Percentiles rank a stretch among this genome's conserved stretches.
These are phyloP conservation scores for Scaptomyza reducta DNA, from an alignment of 2,888 invertebrate genomes.

Conservation along the genomic window DNA sequence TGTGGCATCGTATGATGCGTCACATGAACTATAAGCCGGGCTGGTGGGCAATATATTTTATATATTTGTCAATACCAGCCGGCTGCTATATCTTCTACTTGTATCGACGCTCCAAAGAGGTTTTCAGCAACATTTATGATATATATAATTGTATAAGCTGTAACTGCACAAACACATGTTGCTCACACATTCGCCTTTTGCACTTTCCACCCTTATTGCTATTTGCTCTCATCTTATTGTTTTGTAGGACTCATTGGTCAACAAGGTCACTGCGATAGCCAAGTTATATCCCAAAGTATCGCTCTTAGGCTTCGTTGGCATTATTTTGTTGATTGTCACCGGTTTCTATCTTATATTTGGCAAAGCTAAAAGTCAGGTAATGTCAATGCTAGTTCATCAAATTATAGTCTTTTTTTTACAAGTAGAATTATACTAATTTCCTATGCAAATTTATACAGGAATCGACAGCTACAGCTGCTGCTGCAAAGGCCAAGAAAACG, in stretches of 20 bases:
- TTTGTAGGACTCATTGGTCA: slow-evolving; percentile 91
- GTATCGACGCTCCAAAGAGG: slow-evolving; percentile 88
- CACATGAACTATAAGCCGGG: slow-evolving; percentile 91
- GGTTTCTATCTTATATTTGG: slow-evolving; percentile 80
- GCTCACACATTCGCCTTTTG: slow-evolving; percentile 26
- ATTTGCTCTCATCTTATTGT: slow-evolving; percentile 48
- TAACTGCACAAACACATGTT: slow-evolving; percentile 12
- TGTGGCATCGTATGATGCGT: slow-evolving; percentile 90
- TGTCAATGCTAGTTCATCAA: slow-evolving; percentile 32
- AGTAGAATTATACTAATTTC: slow-evolving; percentile 12
- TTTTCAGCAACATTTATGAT: slow-evolving; percentile 82
- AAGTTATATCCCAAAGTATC: slow-evolving; percentile 96
- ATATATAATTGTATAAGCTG: slow-evolving; percentile 3
- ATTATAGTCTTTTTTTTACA: not conserved
- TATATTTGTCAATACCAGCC: slow-evolving; percentile 91
- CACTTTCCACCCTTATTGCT: slow-evolving; percentile 62
- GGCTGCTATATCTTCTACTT: slow-evolving; percentile 89
- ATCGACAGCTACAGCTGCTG: slow-evolving; percentile 84
- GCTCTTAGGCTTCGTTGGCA: slow-evolving; percentile 92
- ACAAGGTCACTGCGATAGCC: slow-evolving; percentile 90
- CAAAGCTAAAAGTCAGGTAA: slow-evolving; percentile 85
- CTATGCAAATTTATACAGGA: slow-evolving; percentile 73
- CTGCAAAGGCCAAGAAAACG: slow-evolving; percentile 88
- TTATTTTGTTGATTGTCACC: slow-evolving; percentile 91
- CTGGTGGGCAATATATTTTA: slow-evolving; percentile 91